phyloP scores from a whole-genome alignment of 2,113 vertebrate genomes.

The Colius striatus region DNA sequence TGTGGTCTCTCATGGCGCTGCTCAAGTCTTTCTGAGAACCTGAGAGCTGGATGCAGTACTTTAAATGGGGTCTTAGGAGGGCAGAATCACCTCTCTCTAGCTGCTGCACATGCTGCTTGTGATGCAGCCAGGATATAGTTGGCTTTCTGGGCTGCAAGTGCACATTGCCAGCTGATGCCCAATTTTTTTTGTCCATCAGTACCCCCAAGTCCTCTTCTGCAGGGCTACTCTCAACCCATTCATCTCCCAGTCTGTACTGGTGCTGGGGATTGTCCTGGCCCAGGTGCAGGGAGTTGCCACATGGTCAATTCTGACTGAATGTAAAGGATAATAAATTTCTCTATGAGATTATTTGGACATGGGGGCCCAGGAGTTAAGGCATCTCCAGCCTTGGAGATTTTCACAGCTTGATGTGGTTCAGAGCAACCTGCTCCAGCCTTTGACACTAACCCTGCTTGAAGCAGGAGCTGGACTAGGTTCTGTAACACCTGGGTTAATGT shows the following conservation, averaged over 20 bases:
- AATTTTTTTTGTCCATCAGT: background rate
- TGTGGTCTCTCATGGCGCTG: background rate
- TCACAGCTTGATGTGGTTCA: background rate
- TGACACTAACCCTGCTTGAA: background rate
- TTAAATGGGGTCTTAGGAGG: background rate
- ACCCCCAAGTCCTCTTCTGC: background rate
- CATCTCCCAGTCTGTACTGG: background rate
- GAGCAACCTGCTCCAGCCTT: background rate
- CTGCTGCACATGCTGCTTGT: background rate
- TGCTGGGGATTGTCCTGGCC: background rate
- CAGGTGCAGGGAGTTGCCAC: background rate
- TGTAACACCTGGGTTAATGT: background rate
- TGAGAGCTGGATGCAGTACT: background rate
- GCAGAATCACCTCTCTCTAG: background rate
- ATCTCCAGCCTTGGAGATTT: background rate
- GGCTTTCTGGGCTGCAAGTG: background rate
- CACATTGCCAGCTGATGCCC: background rate
- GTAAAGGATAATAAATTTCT: background rate
- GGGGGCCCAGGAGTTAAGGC: background rate
- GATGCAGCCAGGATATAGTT: background rate
- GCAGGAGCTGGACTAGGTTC: background rate
- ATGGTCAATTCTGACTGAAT: background rate
- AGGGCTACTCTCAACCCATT: background rate
- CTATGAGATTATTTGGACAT: fast-evolving
- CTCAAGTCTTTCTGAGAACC: background rate